These are phyloP conservation scores for Tanytarsus gracilentus DNA, from an alignment of 2,888 invertebrate genomes.

Conservation along the genomic window DNA sequence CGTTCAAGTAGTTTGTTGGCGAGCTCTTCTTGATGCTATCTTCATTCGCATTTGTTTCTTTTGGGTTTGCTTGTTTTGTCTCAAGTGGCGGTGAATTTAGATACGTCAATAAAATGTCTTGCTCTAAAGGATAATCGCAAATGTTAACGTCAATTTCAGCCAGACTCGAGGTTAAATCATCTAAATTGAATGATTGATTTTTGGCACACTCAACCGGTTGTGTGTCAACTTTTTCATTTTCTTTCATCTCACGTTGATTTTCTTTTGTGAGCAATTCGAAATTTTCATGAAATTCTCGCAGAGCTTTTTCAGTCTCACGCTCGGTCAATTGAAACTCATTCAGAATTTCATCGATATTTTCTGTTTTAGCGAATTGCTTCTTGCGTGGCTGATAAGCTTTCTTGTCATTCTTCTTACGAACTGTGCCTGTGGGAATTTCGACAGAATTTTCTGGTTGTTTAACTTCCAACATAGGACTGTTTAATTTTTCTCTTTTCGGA, in stretches of 20 bases:
- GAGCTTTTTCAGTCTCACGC: constrained; percentile 1
- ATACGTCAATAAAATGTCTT: no score
- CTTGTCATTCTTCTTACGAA: no score
- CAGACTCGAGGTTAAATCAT: constrained; percentile 4
- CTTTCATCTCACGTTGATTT: background rate
- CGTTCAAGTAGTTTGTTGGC: background rate
- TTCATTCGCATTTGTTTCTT: background rate
- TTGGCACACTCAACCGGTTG: background rate
- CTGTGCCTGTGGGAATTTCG: no score
- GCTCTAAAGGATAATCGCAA: no score
- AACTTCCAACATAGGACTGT: no score
- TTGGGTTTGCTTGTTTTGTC: background rate
- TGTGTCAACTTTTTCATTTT: background rate
- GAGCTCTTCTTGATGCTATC: no score
- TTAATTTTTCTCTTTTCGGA: no score
- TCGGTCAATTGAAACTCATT: constrained; percentile 17
- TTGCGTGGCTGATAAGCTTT: no score
- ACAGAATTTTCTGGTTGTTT: no score
- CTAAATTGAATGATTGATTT: constrained; percentile 16
- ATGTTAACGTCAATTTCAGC: background rate
- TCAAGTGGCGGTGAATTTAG: no score
- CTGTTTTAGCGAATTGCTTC: no score
- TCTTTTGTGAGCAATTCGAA: background rate
- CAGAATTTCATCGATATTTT: constrained; percentile 21
- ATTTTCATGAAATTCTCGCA: constrained; percentile 2